A percentile compares a stretch with the other conserved stretches of the same genome.
Conservation (phyloP, 2,888 invertebrate species). For the Mantis religiosa region DNA sequence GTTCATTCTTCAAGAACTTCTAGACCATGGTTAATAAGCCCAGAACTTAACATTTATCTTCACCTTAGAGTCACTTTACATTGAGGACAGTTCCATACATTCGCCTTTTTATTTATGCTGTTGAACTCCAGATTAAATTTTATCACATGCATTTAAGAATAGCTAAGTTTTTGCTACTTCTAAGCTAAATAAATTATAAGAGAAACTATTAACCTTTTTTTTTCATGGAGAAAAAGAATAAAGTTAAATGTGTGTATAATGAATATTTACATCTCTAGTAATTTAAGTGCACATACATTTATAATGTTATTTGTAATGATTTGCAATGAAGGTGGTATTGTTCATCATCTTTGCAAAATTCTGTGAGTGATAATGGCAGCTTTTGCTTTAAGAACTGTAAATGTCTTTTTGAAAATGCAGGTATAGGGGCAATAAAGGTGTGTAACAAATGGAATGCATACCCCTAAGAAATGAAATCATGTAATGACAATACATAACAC, state of each 20-base stretch:
- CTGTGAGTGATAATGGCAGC: background rate
- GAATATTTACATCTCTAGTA: background rate
- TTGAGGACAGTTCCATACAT: background rate
- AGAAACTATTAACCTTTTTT: too few species aligned
- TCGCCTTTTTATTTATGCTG: too few species aligned
- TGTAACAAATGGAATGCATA: background rate
- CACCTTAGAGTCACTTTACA: background rate
- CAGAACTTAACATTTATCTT: too few species aligned
- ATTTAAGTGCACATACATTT: background rate
- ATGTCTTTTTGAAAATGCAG: background rate
- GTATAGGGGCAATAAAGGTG: background rate
- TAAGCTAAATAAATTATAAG: too few species aligned
- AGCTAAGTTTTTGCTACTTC: background rate
- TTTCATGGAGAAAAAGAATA: background rate
- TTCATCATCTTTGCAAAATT: background rate
- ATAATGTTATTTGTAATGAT: background rate
- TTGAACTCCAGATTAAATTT: too few species aligned
- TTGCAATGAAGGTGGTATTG: background rate
- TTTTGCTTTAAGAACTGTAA: constrained; percentile 1
- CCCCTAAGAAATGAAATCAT: background rate
- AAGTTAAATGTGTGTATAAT: background rate
- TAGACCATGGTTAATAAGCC: too few species aligned
- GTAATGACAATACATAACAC: constrained; percentile 7
- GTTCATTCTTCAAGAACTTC: too few species aligned
- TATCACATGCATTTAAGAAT: background rate